These are phyloP conservation scores for Philopotamus ludificatus DNA, from an alignment of 1,140 invertebrate species.

Conservation along the genomic window DNA sequence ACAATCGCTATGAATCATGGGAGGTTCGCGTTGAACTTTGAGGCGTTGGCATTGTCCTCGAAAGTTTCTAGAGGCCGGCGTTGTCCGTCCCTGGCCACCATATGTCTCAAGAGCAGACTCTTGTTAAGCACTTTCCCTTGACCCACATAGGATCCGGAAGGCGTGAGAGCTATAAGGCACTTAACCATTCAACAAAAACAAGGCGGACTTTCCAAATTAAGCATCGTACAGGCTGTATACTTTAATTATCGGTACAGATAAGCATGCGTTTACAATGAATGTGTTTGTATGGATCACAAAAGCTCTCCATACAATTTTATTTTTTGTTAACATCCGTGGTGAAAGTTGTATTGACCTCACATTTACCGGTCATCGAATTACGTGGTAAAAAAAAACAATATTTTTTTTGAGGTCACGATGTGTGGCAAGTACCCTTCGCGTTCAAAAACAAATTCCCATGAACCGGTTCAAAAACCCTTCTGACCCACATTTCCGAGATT, in stretches of 20 bases:
- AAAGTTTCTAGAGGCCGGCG: slow-evolving; percentile 22
- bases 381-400: no score
- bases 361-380: slow-evolving; percentile 3
- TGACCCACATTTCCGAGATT: background rate
- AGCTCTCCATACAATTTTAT: background rate
- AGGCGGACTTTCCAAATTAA: slow-evolving; percentile 21
- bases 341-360: slow-evolving; percentile 24
- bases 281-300: slow-evolving; percentile 14
- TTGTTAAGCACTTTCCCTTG: slow-evolving; percentile 27
- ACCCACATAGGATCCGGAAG: slow-evolving; percentile 18
- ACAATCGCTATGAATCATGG: no score
- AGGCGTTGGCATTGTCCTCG: no score
- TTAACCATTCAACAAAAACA: slow-evolving; percentile 5
- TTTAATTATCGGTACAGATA: slow-evolving; percentile 24
- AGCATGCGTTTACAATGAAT: background rate
- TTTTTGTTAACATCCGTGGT: slow-evolving; percentile 5
- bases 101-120: slow-evolving; percentile 9
- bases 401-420: slow-evolving; percentile 21
- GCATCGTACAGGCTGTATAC: slow-evolving; percentile 1
- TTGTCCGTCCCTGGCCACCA: slow-evolving; percentile 3
- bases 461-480: background rate
- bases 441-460: no score
- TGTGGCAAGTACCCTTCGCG: no score
- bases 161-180: slow-evolving; percentile 12
- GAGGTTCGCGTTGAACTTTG: no score